Conservation (phyloP, 2,888 invertebrate genomes). For the Disparrhopalites patrizii region DNA sequence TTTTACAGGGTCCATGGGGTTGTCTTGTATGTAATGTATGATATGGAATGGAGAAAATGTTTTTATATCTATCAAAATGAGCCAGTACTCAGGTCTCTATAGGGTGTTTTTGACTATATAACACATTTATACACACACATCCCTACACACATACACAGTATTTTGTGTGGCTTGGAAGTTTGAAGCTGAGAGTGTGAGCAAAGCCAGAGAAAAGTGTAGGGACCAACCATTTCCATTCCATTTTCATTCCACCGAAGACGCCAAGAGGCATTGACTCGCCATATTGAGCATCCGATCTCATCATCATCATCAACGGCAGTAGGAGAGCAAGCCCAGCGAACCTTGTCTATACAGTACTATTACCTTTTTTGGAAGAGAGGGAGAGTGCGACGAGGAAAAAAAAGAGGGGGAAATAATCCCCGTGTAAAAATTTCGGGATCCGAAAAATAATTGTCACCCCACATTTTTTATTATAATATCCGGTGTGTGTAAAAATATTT, state of each 20-base stretch:
- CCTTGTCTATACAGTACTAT: conserved; percentile 27
- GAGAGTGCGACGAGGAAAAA: neutral
- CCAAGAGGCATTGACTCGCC: conserved; percentile 48
- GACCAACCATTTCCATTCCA: conserved; percentile 24
- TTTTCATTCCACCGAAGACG: conserved; percentile 36
- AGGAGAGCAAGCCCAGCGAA: conserved; percentile 2
- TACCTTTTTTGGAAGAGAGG: conserved; percentile 10
- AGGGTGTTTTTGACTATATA: too few relatives aligned
- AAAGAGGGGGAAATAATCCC: too few relatives aligned
- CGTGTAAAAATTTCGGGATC: too few relatives aligned
- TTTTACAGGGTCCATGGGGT: conserved; percentile 16
- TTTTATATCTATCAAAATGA: neutral
- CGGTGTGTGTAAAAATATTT: too few relatives aligned
- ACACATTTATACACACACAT: neutral
- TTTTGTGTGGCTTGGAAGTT: conserved; percentile 16
- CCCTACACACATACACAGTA: neutral
- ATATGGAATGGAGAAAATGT: neutral
- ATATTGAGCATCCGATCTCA: conserved; percentile 40
- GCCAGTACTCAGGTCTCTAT: too few relatives aligned
- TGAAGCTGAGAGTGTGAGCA: conserved; percentile 25
- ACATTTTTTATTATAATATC: conserved; percentile 14
- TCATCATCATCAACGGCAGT: conserved; percentile 26
- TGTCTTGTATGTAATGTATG: neutral
- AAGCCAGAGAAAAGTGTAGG: conserved; percentile 17
- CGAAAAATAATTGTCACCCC: conserved; percentile 11